Evolutionary conservation across 2,888 invertebrate genomes (phyloP).

Genomic region (Pachliopta kotzebuea): DNA sequence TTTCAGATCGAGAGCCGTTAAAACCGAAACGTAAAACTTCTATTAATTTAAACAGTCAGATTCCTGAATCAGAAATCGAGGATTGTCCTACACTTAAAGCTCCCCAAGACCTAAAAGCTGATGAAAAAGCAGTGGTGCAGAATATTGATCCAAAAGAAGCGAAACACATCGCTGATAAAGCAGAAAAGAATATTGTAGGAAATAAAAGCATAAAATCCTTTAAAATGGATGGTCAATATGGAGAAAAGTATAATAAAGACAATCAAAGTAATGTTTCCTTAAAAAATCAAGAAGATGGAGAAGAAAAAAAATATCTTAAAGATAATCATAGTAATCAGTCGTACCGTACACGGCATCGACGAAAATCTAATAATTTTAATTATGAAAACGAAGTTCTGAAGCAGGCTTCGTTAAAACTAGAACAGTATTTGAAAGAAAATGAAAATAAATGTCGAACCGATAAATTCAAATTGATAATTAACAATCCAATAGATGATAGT

Average conservation of each 20-base stretch:
- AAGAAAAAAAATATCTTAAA: conserved; percentile 68
- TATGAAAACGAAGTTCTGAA: conserved; percentile 81
- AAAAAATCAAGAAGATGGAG: conserved; percentile 64
- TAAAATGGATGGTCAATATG: conserved; percentile 67
- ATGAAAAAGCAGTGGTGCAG: conserved; percentile 71
- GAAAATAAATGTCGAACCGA: conserved; percentile 49
- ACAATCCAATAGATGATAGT: conserved; percentile 53
- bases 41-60: conserved; percentile 57
- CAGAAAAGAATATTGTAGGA: conserved; percentile 59
- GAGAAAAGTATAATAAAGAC: conserved; percentile 64
- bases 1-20: conserved; percentile 54
- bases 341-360: conserved; percentile 52
- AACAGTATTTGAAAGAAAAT: conserved; percentile 69
- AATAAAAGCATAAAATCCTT: conserved; percentile 66
- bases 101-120: conserved; percentile 74
- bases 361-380: conserved; percentile 80
- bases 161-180: conserved; percentile 62
- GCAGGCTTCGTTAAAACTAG: conserved; percentile 77
- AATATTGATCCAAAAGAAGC: conserved; percentile 65
- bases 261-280: conserved; percentile 65
- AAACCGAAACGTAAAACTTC: conserved; percentile 71
- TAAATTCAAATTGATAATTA: conserved; percentile 58
- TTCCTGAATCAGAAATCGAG: conserved; percentile 76
- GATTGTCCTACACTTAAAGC: conserved; percentile 75
- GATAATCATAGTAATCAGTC: conserved; percentile 74